Evolutionary conservation across 1,140 invertebrate species (phyloP), one percentile per base, ranked within the genome.

Genomic region (Drosophila neocordata): DNA sequence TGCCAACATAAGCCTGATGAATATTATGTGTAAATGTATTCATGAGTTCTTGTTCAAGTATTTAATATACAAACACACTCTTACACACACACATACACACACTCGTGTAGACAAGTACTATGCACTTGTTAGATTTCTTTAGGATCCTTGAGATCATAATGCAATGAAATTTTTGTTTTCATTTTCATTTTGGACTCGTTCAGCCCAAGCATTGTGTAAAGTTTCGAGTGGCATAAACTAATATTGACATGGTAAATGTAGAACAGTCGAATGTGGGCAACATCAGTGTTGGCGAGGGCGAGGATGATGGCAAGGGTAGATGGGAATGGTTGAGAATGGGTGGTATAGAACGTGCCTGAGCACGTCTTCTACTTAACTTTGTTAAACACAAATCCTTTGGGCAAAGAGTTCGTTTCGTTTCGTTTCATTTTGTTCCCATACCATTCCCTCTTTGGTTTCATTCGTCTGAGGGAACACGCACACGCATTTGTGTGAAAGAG

Each of bases 341-440:
- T 22, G 37, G 58, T 34, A 38, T 67, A 57, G 63, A 60, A 73
- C 77, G 81, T 87, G 77, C 67, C 78, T 75, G 71, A 66, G 71
- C 70, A 70, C 64, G 75, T 58, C 56, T 73, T 72, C 74, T 76
- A 82, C 79, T 85, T 88, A 83, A 88, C 84, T 88, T 88, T 88
- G 84, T 79, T 77, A 88, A 88, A 88, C 83, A 88, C 72, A 88
- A 88, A 88, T 88, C 79, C 83, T 83, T 79, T 83, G 83, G 83
- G 79, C 79, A 89, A 88, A 88, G 84, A 83, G 83, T 89, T 88
- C 57, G 65, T 15, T 48, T 48, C 41, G 41, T 48, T 48, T 48
- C 41, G 18, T 15, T 20, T 48, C n/a, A 5, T 48, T 48, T 48
- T 6, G 41, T 44, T 44, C 13, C 15, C 41, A 20, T 48, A 11